These are phyloP conservation scores for Drosophila subsilvestris DNA, from an alignment of 2,888 invertebrate species.

Conservation along the genomic window DNA sequence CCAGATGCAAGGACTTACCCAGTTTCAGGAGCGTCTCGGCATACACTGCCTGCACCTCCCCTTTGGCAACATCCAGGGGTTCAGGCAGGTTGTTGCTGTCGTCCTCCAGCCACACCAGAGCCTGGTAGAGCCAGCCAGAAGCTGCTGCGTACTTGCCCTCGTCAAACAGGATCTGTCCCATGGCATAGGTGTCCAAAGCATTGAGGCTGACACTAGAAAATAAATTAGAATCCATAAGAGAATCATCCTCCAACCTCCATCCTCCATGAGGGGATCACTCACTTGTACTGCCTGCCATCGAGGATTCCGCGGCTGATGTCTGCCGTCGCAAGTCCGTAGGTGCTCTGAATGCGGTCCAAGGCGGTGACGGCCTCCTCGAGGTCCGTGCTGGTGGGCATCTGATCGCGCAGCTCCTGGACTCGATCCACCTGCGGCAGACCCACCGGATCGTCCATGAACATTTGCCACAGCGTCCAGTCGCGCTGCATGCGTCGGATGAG, in stretches of 20 bases:
- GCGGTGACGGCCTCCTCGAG: constrained; percentile 96
- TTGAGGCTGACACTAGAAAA: constrained; percentile 65
- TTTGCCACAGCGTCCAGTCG: constrained; percentile 77
- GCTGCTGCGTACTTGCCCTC: constrained; percentile 53
- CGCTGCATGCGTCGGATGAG: constrained; percentile 77
- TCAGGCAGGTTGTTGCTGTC: constrained; percentile 3
- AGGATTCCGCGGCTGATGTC: constrained; percentile 92
- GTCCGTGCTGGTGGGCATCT: constrained; percentile 92
- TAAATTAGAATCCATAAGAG: neutral
- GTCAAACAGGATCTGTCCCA: constrained; percentile 69
- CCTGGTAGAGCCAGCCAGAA: constrained; percentile 66
- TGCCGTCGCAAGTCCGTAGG: constrained; percentile 92
- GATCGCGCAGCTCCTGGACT: constrained; percentile 39
- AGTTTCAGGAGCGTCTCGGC: constrained; percentile 70
- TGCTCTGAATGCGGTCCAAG: constrained; percentile 94
- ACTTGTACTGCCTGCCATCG: constrained; percentile 91
- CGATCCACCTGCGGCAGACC: constrained; percentile 57
- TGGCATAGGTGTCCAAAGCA: constrained; percentile 68
- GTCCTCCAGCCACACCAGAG: constrained; percentile 48
- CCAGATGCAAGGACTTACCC: constrained; percentile 57
- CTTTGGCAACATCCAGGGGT: constrained; percentile 36
- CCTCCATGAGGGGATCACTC: constrained; percentile 26
- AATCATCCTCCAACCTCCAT: neutral
- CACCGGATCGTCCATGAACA: constrained; percentile 66
- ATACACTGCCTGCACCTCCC: constrained; percentile 62